Percentiles rank a stretch among this genome's conserved stretches.
phyloP scores from a whole-genome alignment of 2,113 vertebrate genomes.

The Myrmecophaga tridactyla region DNA sequence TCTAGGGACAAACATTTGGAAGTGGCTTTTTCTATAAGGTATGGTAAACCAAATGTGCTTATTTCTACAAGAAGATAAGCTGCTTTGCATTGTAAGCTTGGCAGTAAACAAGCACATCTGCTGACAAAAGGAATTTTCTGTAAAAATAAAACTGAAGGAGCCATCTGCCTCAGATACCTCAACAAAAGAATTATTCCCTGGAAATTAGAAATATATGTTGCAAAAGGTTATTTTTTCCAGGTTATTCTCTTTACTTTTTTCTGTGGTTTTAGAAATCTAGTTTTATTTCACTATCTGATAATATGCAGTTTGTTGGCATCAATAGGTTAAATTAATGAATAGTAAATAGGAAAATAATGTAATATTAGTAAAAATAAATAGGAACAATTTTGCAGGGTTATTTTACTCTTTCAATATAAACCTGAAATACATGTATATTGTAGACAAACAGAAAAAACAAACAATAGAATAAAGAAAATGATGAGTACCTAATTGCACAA shows the following conservation, averaged over 20 bases:
- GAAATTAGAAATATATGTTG: slow-evolving; percentile 28
- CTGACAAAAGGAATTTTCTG: slow-evolving; percentile 50
- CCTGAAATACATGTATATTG: not conserved
- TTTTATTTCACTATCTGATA: not conserved
- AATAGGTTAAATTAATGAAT: not conserved
- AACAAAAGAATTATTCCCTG: slow-evolving; percentile 3
- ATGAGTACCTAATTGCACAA: not conserved
- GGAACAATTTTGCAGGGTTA: not conserved
- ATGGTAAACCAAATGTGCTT: slow-evolving; percentile 25
- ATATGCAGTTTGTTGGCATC: not conserved
- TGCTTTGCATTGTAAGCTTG: slow-evolving; percentile 43
- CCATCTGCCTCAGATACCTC: not conserved
- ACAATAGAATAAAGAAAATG: not conserved
- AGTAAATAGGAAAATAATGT: not conserved
- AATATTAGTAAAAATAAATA: not conserved
- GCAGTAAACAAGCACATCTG: slow-evolving; percentile 28
- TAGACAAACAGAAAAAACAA: not conserved
- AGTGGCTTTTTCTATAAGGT: slow-evolving; percentile 24
- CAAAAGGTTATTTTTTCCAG: not conserved
- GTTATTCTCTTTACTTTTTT: not conserved
- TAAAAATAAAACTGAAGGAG: slow-evolving; percentile 40
- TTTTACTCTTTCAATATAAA: not conserved
- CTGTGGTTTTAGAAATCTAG: not conserved
- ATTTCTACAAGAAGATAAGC: slow-evolving; percentile 56
- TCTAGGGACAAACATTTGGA: slow-evolving; percentile 18